Base-by-base conservation (phyloP, 1,140 invertebrate genomes). In the Brachionus angularis region DNA sequence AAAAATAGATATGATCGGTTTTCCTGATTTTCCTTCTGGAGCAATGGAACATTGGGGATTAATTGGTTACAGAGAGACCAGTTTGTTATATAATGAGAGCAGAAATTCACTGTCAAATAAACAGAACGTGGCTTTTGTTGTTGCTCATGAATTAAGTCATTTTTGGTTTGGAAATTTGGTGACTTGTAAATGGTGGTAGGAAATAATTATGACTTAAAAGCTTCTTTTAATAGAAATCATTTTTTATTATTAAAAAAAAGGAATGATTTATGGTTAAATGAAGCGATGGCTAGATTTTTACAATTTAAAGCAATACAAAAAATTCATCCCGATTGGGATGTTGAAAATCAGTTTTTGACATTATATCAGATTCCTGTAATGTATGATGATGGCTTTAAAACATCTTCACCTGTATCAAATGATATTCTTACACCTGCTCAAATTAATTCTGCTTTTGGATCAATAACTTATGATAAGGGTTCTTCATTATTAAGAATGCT, bases 11-110 rank as follows among this genome's bases (percentile, higher is more conserved):
- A 31, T 47, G 1, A 44, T 58, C 10, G 33, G 46, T n/a, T 34
- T 71, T n/a, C 70, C 70, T 5, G 52, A 71, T 25, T 71, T 71
- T 71, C 18, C 52, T 0, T 42, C 50, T 5, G 70, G 70, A n/a
- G 91, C 91, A 0, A 94, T 94, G 91, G 91, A 94, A 79, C 93
- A 93, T 78, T 86, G 85, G 85, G 85, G 83, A 0, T 62, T 84
- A 12, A 79, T 84, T 14, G 82, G 80, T 0, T 84, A 81, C 73
- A 73, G 80, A 21, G 49, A 71, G 29, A 71, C 49, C 2, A 33
- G 21, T 47, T 27, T 53, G 58, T 83, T 96, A 61, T 82, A 96
- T 2, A 90, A 87, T 67, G 87, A 91, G 74, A 73, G 73, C 46
- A 71, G 25, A 34, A 62, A 90, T 0, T 91, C 90, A 27, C 85